Conservation (phyloP, 1,140 invertebrate genomes). For the Drosophila bocki region DNA sequence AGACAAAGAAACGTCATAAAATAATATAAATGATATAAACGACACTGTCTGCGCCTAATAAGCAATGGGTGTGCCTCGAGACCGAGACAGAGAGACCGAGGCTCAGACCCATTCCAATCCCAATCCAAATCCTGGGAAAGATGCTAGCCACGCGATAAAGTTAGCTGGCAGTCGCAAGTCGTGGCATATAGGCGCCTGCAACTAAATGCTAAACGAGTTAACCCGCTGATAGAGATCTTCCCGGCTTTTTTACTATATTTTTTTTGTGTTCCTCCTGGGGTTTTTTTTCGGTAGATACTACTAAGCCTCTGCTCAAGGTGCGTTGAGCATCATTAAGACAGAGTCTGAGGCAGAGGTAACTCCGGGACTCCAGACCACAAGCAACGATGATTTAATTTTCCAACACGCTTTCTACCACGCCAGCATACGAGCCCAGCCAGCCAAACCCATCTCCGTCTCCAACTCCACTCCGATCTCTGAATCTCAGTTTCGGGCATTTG, state of each 20-base stretch:
- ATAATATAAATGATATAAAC: slow-evolving; percentile 84
- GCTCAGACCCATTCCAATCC: slow-evolving; percentile 4
- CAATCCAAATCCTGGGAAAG: slow-evolving; percentile 73
- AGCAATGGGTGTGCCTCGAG: slow-evolving; percentile 44
- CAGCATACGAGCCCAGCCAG: slow-evolving; percentile 50
- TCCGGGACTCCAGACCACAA: slow-evolving; percentile 48
- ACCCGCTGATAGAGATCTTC: slow-evolving; percentile 83
- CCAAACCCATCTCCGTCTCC: slow-evolving; percentile 4
- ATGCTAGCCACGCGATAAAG: slow-evolving; percentile 76
- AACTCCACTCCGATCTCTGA: slow-evolving; percentile 4
- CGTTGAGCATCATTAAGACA: slow-evolving; percentile 76
- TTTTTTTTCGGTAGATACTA: slow-evolving; percentile 65
- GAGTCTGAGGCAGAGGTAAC: slow-evolving; percentile 20
- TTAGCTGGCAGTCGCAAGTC: slow-evolving; percentile 29
- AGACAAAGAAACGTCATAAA: slow-evolving; percentile 63
- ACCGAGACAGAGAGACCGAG: slow-evolving; percentile 1
- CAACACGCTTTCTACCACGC: slow-evolving; percentile 80
- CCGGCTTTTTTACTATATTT: slow-evolving; percentile 30
- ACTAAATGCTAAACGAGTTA: slow-evolving; percentile 84
- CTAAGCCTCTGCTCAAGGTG: slow-evolving; percentile 75
- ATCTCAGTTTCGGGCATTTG: slow-evolving; percentile 16
- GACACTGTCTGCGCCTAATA: slow-evolving; percentile 82
- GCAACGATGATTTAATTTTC: slow-evolving; percentile 84
- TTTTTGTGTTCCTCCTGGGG: slow-evolving; percentile 1
- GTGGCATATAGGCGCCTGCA: slow-evolving; percentile 69